phyloP scores from a whole-genome alignment of 2,113 vertebrate genomes.

The Parus major region DNA sequence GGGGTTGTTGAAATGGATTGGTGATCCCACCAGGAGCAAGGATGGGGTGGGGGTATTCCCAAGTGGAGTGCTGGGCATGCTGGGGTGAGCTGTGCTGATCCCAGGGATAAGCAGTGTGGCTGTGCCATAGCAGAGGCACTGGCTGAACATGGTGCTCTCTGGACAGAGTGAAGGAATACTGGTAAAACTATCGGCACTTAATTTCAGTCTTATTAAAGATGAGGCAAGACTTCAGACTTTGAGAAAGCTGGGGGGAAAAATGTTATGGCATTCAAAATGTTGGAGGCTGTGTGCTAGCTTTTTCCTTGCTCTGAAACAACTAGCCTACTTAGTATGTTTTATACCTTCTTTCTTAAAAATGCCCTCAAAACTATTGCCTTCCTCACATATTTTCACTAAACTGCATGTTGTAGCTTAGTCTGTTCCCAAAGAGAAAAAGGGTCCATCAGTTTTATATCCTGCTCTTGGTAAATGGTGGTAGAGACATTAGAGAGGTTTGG shows the following conservation, averaged over 20 bases:
- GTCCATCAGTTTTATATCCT: background rate
- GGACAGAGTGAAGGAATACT: background rate
- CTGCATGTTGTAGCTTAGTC: background rate
- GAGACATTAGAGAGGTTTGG: background rate
- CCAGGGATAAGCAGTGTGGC: rapidly evolving
- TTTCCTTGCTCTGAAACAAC: background rate
- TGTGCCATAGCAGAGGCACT: background rate
- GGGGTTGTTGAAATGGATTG: background rate
- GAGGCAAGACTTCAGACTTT: background rate
- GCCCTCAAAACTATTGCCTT: background rate
- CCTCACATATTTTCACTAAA: background rate
- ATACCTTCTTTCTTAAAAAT: background rate
- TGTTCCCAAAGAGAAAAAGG: background rate
- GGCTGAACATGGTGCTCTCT: background rate
- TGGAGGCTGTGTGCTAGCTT: background rate
- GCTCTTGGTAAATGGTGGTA: background rate
- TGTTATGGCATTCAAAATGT: background rate
- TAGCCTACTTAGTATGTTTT: background rate
- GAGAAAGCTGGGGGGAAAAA: background rate
- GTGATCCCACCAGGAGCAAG: background rate
- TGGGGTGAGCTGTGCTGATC: background rate
- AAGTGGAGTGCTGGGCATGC: rapidly evolving
- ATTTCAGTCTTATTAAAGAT: background rate
- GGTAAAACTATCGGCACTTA: background rate
- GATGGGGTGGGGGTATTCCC: rapidly evolving